Conservation (phyloP, 2,113 vertebrate genomes). For the Tachycineta bicolor region DNA sequence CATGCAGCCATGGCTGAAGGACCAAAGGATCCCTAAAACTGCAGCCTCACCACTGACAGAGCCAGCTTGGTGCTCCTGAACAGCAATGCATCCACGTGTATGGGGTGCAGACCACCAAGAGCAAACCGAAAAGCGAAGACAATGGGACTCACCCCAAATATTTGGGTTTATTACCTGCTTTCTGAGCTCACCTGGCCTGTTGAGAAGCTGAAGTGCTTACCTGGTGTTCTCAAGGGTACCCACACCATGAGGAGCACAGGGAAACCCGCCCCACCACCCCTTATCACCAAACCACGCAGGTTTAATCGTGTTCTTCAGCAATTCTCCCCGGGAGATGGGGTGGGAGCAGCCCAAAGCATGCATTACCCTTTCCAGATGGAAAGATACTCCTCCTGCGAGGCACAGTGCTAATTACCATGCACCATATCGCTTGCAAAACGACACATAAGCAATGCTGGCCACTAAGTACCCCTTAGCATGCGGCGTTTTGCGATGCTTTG, state of each 20-base stretch:
- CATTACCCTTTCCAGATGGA: background rate
- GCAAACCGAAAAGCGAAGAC: background rate
- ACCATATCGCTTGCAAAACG: background rate
- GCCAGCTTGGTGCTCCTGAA: background rate
- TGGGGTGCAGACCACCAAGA: rapidly evolving
- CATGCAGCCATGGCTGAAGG: rapidly evolving
- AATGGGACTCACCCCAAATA: background rate
- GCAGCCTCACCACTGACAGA: background rate
- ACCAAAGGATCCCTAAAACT: background rate
- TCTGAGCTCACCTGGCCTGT: background rate
- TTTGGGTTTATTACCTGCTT: background rate
- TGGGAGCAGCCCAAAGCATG: background rate
- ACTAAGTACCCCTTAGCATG: background rate
- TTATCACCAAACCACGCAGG: background rate
- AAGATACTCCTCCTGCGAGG: background rate
- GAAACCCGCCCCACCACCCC: background rate
- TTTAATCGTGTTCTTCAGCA: background rate
- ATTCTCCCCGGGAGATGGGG: background rate
- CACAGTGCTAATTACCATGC: background rate
- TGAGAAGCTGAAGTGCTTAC: background rate
- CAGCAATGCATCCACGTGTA: rapidly evolving
- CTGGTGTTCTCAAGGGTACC: background rate
- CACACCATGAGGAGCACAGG: background rate
- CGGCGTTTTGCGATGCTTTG: background rate
- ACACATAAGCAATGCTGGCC: background rate